Base-by-base conservation (phyloP, 2,113 vertebrate genomes). In the Pangasianodon hypophthalmus region DNA sequence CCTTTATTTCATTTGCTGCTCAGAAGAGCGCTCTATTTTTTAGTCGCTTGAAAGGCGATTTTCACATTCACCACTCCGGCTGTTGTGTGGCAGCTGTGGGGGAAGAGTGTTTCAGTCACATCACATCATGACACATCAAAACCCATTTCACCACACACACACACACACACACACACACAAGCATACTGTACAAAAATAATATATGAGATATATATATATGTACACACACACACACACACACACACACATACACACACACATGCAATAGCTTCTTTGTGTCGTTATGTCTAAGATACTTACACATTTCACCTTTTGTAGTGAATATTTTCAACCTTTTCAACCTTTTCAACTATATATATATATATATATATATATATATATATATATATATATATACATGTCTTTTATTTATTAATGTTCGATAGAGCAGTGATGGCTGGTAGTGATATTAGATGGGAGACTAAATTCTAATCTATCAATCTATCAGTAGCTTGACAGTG, bases 1-100 rank as follows among this genome's bases (percentile, higher is more conserved):
- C 75, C 64, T 88, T 88, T 73, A 90, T 92, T 87, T 91, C 88
- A 80, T 86, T 69, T 80, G 77, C 88, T 84, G n/a, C 88, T 60
- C 75, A 32, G 64, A 1, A 56, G 75, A 81, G 52, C 5, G 21
- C n/a, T 10, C 56, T n/a, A 64, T 87, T 69, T 75, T 89, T 84
- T 67, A 60, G 26, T 48, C n/a, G 46, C 52, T 50, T 32, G 80
- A 88, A 79, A 90, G 37, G 89, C 80, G 80, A 84, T 92, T 92
- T 90, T 90, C 87, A 90, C 71, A 84, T 85, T 92, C 54, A 16
- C 48, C 4, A 60, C 73, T 79, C 64, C 19, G 21, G 41, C 71
- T 86, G 83, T 85, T 79, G 29, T 44, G 44, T 64, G 50, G 29
- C 19, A 52, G 24, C 9, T 46, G 69, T 52, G 44, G 56, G 44